Evolutionary conservation across 2,888 invertebrate species (phyloP), one percentile per base, ranked within the genome.

Genomic region (Agrochola lychnidis): DNA sequence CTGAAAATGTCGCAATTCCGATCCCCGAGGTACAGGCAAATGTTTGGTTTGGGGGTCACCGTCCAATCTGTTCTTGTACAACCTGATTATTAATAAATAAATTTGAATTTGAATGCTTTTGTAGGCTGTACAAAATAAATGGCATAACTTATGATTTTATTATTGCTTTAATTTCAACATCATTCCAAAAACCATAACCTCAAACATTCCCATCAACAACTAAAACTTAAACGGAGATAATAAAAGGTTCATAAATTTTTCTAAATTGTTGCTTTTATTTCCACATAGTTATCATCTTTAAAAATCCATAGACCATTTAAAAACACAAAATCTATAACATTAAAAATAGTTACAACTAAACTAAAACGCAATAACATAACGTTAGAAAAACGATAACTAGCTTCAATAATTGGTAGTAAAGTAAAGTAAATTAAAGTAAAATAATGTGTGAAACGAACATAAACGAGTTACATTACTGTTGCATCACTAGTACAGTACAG

Each of bases 391-490:
- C 72, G 48, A 74, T 78, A 84, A 79, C 80, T 63, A 82, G 70
- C 70, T 25, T 61, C 42, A 76, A 76, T 86, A 79, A 79, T 80
- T 84, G 70, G 78, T 80, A 68, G 81, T 85, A 77, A 77, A 80
- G 63, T 64, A 73, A 61, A 83, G 45, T 45, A 51, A 53, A 81
- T 74, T 82, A 80, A 77, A 79, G 53, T 66, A 73, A 83, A 81
- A 86, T 87, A 82, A 88, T 87, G 83, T 89, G 87, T 84, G 87
- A 89, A 88, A 78, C 70, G 62, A 70, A 61, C 57, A 36, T 81
- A 57, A 73, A 73, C 61, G 64, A 79, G 85, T 88, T 88, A 89
- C 87, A 77, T 86, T 87, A 84, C 70, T 30, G 76, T 85, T 82
- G 62, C 88, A 83, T 81, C 84, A 89, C 84, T 48, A 12, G 75